Base-by-base conservation (phyloP, 2,888 invertebrate genomes). In the Chelonus formosanus region DNA sequence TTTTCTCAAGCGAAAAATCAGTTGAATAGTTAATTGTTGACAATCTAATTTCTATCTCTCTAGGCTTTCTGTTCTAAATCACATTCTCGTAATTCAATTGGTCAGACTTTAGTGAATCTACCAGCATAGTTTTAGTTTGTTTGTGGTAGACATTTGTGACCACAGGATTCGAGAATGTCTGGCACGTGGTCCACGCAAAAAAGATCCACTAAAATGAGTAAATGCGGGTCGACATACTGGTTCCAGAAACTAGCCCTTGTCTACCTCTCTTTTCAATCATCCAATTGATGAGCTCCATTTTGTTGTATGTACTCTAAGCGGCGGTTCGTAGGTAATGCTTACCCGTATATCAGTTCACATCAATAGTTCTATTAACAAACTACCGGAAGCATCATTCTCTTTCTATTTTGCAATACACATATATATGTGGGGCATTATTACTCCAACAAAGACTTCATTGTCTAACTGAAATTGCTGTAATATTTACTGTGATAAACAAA, bases 361-460 rank as follows among this genome's bases (percentile, higher is more conserved):
- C 57, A 45, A 40, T 40, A 6, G 40, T 5, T 4, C 40, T 59
- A 48, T 59, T 48, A 36, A 50, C 34, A 10, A 10, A 36, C 58
- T 58, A 34, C 47, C 58, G 55, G 40, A 40, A 40, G 40, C 6
- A 40, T 40, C 40, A 5, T 40, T 6, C 40, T 40, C 40, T 40
- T 40, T 40, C 40, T 40, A 40, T 6, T 40, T 40, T 6, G 20
- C 20, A 20, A 20, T 20, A 20, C 6, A 6, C 40, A 40, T 40
- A 40, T 6, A 68, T 55, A 66, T 63, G 61, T 45, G 67, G 52
- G 65, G 62, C 68, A 54, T 62, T 63, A 50, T 61, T 62, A 60
- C 57, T 54, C 36, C 58, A 52, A 71, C 71, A 70, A 73, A 73
- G 69, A 65, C 58, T 64, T 70, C 68, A 75, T 75, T 76, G 75